These are phyloP conservation scores for Dicycla oo DNA, from an alignment of 2,888 invertebrate species.

Conservation along the genomic window DNA sequence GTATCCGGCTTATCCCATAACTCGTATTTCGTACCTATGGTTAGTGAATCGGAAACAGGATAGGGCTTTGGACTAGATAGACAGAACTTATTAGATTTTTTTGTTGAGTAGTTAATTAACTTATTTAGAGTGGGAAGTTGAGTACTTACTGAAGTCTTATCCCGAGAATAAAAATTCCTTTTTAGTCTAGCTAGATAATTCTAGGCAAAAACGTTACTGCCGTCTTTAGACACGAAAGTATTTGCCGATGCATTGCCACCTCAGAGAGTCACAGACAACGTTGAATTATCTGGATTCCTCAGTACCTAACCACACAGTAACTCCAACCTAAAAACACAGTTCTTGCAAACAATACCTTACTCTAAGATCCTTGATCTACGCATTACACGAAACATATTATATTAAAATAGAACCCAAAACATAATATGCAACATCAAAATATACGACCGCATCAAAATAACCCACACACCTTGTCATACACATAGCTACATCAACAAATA, in stretches of 20 bases:
- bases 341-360: neutral
- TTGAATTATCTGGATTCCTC: neutral
- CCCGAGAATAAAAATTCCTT: neutral
- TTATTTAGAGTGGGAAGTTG: neutral
- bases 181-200: neutral
- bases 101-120: neutral
- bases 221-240: neutral
- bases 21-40: neutral
- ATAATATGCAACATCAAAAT: conserved; percentile 3
- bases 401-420: neutral
- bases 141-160: too few species aligned
- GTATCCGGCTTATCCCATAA: neutral
- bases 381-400: neutral
- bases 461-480: conserved; percentile 3
- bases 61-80: too few species aligned
- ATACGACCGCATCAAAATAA: conserved; percentile 26
- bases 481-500: conserved; percentile 30
- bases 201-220: neutral
- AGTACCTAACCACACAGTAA: neutral
- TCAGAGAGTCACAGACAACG: neutral
- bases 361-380: neutral
- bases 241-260: neutral
- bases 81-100: too few species aligned
- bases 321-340: neutral
- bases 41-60: too few species aligned